Evolutionary conservation across 2,113 vertebrate genomes (phyloP).

Genomic region (Thunnus maccoyii): DNA sequence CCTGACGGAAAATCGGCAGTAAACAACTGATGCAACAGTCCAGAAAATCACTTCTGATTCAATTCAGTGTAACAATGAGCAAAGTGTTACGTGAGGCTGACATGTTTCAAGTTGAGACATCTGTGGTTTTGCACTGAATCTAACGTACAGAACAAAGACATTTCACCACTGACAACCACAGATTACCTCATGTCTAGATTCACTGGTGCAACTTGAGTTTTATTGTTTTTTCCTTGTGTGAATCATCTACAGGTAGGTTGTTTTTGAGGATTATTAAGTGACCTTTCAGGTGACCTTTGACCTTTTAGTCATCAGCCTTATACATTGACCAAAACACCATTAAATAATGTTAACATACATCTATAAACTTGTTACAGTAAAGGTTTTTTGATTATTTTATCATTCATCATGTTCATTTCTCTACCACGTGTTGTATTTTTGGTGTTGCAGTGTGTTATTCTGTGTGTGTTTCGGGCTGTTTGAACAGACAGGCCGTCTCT

Average conservation of each 20-base stretch:
- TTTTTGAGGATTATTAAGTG: not conserved
- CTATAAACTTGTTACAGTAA: not conserved
- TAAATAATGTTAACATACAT: not conserved
- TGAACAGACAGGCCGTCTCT: conserved; percentile 28
- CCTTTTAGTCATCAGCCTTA: not conserved
- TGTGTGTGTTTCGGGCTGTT: conserved; percentile 27
- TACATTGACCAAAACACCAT: not conserved
- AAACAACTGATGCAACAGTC: conserved; percentile 89
- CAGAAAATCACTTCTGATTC: conserved; percentile 79
- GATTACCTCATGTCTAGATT: not conserved
- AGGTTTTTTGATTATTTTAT: not conserved
- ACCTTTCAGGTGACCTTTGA: conserved; percentile 30
- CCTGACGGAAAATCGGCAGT: conserved; percentile 84
- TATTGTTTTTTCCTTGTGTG: not conserved
- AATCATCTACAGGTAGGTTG: too few relatives aligned
- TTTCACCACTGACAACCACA: not conserved
- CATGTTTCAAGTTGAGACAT: conserved; percentile 20
- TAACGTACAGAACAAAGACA: not conserved
- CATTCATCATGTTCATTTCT: not conserved
- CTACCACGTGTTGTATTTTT: not conserved
- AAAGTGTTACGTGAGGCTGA: conserved; percentile 74
- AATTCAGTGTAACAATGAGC: conserved; percentile 81
- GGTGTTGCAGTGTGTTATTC: not conserved
- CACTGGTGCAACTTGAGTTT: not conserved
- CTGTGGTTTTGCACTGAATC: not conserved